Evolutionary conservation across 92 coral and sea anemone genomes (phyloP), one percentile per base, ranked within the genome.

Genomic region (Phenganax stokvisi): DNA sequence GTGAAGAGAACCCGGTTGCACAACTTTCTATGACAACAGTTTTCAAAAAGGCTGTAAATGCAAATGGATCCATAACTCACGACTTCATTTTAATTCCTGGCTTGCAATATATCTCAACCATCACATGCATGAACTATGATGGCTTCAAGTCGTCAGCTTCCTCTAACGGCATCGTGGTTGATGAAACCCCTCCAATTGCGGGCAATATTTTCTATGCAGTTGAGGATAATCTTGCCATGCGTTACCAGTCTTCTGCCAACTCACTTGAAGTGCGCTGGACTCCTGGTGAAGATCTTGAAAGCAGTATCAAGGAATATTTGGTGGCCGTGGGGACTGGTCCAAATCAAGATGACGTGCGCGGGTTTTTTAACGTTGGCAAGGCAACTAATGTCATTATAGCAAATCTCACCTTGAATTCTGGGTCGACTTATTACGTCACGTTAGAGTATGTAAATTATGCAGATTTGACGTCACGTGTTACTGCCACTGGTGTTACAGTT

Each of bases 261-360:
- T 28, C 53, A 73, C 88, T 92, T 0, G 62, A 75, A 51, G 85
- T 91, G 69, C 71, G 56, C 65, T 96, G 99, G 99, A 82, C 63
- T 20, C 84, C 85, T 10, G 92, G 90, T 61, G 54, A 57, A 2
- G 99, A 96, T 56, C 82, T 69, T n/a, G 97, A 96, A 74, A 96
- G 97, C 80, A 89, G 96, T 16, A 81, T 96, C 54, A 81, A 85
- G 83, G 93, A 91, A 56, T 96, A 96, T 80, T 87, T 90, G 81
- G 90, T 96, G 94, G 92, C 89, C 10, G 74, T 90, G 37, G 97
- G 99, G 68, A 86, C 92, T 15, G 85, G 96, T 20, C 88, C 97
- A n/a, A 91, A 89, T 56, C 72, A 57, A 25, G 91, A 84, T 72
- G 99, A 96, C 84, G 85, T 89, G 63, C 30, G 81, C 53, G 83